Conservation (phyloP, 64 coral and sea anemone genomes). For the Actinia tenebrosa region DNA sequence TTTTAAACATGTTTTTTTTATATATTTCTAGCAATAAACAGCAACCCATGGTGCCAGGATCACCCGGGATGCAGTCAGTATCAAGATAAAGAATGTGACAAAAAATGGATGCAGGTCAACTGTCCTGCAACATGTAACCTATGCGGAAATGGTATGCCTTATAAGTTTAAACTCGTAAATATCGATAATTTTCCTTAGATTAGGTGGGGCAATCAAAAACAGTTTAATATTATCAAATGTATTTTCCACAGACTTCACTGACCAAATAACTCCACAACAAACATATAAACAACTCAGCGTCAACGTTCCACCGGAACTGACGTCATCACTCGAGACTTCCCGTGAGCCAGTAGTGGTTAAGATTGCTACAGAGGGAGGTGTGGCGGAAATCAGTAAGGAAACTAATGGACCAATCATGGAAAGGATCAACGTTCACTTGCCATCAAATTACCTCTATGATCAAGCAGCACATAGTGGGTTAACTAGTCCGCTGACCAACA, state of each 20-base stretch:
- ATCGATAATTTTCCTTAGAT: background rate
- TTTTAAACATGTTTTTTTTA: background rate
- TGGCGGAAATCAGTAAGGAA: slow-evolving; percentile 48
- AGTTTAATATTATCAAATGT: background rate
- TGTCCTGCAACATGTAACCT: slow-evolving; percentile 76
- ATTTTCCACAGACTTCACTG: background rate
- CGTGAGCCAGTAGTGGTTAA: slow-evolving; percentile 80
- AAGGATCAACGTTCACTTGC: slow-evolving; percentile 60
- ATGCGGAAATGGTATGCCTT: slow-evolving; percentile 53
- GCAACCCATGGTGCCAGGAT: slow-evolving; percentile 58
- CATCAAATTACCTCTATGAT: slow-evolving; percentile 10
- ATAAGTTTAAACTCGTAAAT: background rate
- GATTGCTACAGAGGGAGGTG: slow-evolving; percentile 75
- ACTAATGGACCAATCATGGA: slow-evolving; percentile 72
- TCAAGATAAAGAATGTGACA: slow-evolving; percentile 28
- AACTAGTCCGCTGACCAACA: background rate
- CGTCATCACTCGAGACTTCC: slow-evolving; percentile 59
- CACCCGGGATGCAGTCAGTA: slow-evolving; percentile 56
- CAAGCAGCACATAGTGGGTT: background rate
- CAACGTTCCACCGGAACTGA: slow-evolving; percentile 72
- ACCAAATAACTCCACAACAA: background rate
- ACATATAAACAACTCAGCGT: slow-evolving; percentile 63
- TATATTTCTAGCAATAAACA: background rate
- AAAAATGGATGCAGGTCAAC: slow-evolving; percentile 71
- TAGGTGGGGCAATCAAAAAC: background rate